Evolutionary conservation across 2,113 vertebrate species (phyloP).

Genomic region (Tupaia tana): DNA sequence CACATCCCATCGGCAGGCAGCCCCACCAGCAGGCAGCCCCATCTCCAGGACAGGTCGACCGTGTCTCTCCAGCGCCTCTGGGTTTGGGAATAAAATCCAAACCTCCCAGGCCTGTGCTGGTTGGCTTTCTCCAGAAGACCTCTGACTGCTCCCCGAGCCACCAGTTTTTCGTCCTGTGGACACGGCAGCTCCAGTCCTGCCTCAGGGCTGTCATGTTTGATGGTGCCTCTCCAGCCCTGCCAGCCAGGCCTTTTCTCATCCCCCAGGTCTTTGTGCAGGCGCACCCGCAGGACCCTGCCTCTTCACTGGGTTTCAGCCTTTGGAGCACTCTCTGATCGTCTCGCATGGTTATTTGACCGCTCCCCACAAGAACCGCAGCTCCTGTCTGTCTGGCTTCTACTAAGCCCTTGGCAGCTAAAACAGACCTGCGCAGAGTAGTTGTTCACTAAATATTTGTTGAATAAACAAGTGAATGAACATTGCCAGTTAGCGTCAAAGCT

Average conservation of each 20-base stretch:
- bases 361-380: neutral
- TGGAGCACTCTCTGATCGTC: neutral
- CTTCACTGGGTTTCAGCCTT: neutral
- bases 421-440: neutral
- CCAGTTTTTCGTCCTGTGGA: neutral
- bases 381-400: neutral
- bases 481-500: neutral
- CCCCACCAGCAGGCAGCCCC: neutral
- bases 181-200: neutral
- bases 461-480: neutral
- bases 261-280: neutral
- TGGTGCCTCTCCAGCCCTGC: neutral
- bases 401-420: neutral
- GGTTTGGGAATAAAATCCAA: neutral
- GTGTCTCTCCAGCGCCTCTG: rapidly evolving
- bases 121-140: too few relatives aligned
- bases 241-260: neutral
- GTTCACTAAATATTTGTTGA: neutral
- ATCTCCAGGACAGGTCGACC: neutral
- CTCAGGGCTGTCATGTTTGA: neutral
- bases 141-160: neutral
- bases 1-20: rapidly evolving
- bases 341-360: neutral
- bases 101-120: neutral
- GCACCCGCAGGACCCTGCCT: too few relatives aligned